Percentiles rank a stretch among this genome's conserved stretches.
Conservation (phyloP, 2,888 invertebrate species). For the Rhingia rostrata region DNA sequence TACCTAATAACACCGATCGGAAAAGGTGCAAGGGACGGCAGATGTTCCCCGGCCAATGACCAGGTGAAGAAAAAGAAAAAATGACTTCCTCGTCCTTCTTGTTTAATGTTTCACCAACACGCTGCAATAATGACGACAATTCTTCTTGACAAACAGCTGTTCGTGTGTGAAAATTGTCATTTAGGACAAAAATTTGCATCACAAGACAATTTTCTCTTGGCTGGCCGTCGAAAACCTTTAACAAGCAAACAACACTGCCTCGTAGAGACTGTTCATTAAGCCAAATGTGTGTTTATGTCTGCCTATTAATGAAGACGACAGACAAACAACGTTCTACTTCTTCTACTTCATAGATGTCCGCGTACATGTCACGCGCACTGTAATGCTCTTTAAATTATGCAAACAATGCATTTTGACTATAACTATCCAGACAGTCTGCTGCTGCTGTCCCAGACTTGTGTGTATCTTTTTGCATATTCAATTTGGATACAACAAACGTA, state of each 20-base stretch:
- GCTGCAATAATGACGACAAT: slow-evolving; percentile 45
- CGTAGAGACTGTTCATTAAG: slow-evolving; percentile 7
- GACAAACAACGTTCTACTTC: slow-evolving; percentile 15
- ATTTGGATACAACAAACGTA: slow-evolving; percentile 10
- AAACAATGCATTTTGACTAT: slow-evolving; percentile 57
- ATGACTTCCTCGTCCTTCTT: slow-evolving; percentile 9
- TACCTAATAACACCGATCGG: too few species aligned
- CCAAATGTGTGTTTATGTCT: background rate
- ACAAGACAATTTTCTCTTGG: slow-evolving; percentile 36
- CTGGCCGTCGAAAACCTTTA: background rate
- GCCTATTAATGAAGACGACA: slow-evolving; percentile 11
- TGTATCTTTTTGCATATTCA: slow-evolving; percentile 6
- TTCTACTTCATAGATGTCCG: slow-evolving; percentile 6
- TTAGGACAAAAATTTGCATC: slow-evolving; percentile 65
- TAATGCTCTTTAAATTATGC: slow-evolving; percentile 57
- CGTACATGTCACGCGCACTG: background rate
- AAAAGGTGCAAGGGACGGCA: background rate
- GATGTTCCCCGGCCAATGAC: slow-evolving; percentile 5
- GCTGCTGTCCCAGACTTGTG: background rate
- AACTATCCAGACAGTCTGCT: background rate
- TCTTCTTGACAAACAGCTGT: slow-evolving; percentile 42
- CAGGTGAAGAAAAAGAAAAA: slow-evolving; percentile 18
- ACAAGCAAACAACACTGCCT: background rate
- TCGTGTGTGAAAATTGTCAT: slow-evolving; percentile 45
- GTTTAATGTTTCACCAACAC: slow-evolving; percentile 6